These are phyloP conservation scores for Pygocentrus nattereri DNA, from an alignment of 2,797 vertebrate species.

Conservation along the genomic window DNA sequence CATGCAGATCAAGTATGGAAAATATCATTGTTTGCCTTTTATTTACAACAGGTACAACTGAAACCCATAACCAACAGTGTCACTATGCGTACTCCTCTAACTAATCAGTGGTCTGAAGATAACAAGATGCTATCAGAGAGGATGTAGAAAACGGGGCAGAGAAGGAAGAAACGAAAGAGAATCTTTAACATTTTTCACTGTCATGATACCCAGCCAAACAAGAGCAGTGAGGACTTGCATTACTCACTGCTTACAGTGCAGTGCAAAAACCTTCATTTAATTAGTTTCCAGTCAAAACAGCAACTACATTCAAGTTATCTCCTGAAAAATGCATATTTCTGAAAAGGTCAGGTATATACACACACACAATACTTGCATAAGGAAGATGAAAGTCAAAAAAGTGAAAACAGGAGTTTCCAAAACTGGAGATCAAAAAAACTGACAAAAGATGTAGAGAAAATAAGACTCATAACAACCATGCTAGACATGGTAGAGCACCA, in stretches of 20 bases:
- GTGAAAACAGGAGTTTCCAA: no score
- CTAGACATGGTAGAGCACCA: no score
- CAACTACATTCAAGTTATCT: no score
- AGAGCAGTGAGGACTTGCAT: background rate
- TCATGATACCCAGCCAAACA: background rate
- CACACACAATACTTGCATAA: no score
- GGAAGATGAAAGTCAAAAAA: no score
- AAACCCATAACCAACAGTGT: constrained; percentile 1
- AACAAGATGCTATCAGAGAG: constrained; percentile 30
- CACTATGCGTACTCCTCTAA: background rate
- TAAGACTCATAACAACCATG: no score
- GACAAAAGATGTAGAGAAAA: no score
- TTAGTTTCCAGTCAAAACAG: no score
- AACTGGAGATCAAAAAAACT: no score
- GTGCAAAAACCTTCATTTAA: no score
- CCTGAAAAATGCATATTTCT: no score
- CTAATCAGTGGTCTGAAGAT: background rate
- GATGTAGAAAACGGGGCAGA: constrained; percentile 12
- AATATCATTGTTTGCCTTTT: background rate
- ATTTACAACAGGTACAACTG: background rate
- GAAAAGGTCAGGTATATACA: no score
- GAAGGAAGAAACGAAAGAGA: background rate
- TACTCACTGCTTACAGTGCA: background rate
- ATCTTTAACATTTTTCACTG: background rate
- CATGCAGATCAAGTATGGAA: background rate